Evolutionary conservation across 2,113 vertebrate species (phyloP), one percentile per base, ranked within the genome.

Genomic region (Rissa tridactyla): DNA sequence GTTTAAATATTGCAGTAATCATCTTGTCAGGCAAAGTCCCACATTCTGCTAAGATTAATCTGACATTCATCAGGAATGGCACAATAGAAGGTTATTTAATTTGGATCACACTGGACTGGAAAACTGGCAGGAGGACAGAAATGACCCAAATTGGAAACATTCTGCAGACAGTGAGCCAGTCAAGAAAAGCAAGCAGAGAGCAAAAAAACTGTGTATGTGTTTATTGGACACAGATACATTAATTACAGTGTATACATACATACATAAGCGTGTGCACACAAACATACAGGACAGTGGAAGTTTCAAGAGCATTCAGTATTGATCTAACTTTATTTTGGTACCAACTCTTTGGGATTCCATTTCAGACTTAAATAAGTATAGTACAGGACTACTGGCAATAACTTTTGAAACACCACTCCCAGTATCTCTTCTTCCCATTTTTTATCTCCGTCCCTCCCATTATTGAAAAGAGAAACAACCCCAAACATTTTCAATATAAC

Each of bases 61-160:
- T 96, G 91, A 97, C 91, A 92, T 95, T 97, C 95, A 92, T 97
- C 88, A 76, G 58, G 81, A 97, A 95, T 94, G 92, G 94, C 92
- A 97, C 96, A 97, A 97, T 96, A 97, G 96, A 97, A 96, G 80
- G 89, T 96, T 97, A 97, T 97, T 97, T 96, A 97, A 97, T 97
- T 97, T 97, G 96, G 96, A 97, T 96, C 94, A 96, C 73, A 82
- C 57, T 91, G 85, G 86, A 94, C 94, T 97, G 96, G 94, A 97
- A 97, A 97, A 96, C 96, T 97, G 96, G 97, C 96, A 96, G 83
- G 42, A 96, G 46, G 75, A 97, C 94, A 96, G 87, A 97, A 96
- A 95, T 93, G 80, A 97, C 77, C 95, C 94, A 97, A 90, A 95
- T 71, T 97, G 90, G 94, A 97, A 97, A 97, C 83, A 95, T 73